Evolutionary conservation across 2,797 vertebrate species (phyloP), one percentile per base, ranked within the genome.

Genomic region (Sternotherus odoratus): DNA sequence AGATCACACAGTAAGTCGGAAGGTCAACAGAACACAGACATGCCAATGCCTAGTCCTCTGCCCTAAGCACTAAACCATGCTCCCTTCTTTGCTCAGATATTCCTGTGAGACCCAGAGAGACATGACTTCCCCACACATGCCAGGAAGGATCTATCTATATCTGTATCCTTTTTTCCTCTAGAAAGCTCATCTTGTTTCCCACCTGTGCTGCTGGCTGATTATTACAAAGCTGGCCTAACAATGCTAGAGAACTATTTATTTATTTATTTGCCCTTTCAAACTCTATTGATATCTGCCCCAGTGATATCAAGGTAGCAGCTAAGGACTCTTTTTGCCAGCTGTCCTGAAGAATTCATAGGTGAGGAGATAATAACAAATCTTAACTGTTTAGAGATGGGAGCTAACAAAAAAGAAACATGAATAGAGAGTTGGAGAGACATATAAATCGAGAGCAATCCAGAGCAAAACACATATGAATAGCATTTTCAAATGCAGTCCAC

Each of bases 301-400:
- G 93, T 79, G 93, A 93, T 77, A 91, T 23, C 69, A 82, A 83
- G 54, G 86, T 30, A 95, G 83, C 92, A 88, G 89, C 90, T 84
- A 87, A 85, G 91, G 85, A 46, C 77, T 77, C 85, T 92, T 90
- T 95, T 90, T 95, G 86, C 94, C 88, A 92, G 85, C 57, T 83
- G 92, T 54, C 80, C 84, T 85, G 77, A 95, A 88, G 84, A 92
- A 97, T 78, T 79, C 84, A 86, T 84, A 93, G 91, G 86, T 92
- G 88, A 93, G 80, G 60, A 84, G 94, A 90, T 91, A 96, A 86
- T 81, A 95, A 88, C 69, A 96, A 97, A 96, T 83, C 95, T 95
- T 92, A 91, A 66, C 56, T 77, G 74, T 77, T 87, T 66, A 77
- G 89, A 96, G 79, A 75, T 0, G 13, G 77, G 46, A 33, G 39